Evolutionary conservation across 2,888 invertebrate species (phyloP).

Genomic region (Temnothorax rugatulus): DNA sequence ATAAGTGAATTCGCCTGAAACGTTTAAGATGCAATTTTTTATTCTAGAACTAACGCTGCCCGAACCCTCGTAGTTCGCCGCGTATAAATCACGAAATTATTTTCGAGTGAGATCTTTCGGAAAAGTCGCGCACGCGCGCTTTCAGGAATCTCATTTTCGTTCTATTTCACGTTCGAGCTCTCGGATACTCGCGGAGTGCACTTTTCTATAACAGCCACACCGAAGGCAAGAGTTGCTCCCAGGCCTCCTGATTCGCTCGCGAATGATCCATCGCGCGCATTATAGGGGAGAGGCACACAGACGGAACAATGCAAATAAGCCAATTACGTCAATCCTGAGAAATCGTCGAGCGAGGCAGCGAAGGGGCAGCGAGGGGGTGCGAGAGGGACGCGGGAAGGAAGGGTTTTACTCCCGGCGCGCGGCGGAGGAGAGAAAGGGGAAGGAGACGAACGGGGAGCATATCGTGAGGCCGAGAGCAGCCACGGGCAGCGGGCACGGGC

Average conservation of each 20-base stretch:
- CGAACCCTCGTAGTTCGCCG: not conserved
- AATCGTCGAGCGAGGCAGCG: slow-evolving; percentile 68
- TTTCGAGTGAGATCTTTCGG: slow-evolving; percentile 20
- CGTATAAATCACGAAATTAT: not conserved
- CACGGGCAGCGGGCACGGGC: slow-evolving; percentile 55
- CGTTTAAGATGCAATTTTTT: slow-evolving; percentile 28
- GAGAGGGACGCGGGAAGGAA: slow-evolving; percentile 26
- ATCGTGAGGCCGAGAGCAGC: slow-evolving; percentile 65
- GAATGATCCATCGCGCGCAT: slow-evolving; percentile 68
- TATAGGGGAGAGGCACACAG: slow-evolving; percentile 54
- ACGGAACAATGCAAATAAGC: slow-evolving; percentile 78
- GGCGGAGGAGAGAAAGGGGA: not conserved
- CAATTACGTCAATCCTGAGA: slow-evolving; percentile 79
- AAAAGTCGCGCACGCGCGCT: slow-evolving; percentile 8
- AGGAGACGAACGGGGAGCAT: slow-evolving; percentile 12
- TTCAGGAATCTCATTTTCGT: slow-evolving; percentile 27
- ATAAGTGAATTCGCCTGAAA: slow-evolving; percentile 26
- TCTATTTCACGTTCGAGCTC: not conserved
- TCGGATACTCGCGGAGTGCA: slow-evolving; percentile 53
- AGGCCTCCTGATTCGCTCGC: slow-evolving; percentile 49
- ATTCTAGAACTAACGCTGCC: too few relatives aligned
- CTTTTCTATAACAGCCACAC: slow-evolving; percentile 25
- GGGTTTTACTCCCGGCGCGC: slow-evolving; percentile 11
- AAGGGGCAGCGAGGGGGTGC: slow-evolving; percentile 2
- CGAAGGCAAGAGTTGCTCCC: slow-evolving; percentile 49